Percentiles rank a stretch among this genome's conserved stretches.
Evolutionary conservation across 2,797 vertebrate species (phyloP).

Genomic region (Myotis myotis): DNA sequence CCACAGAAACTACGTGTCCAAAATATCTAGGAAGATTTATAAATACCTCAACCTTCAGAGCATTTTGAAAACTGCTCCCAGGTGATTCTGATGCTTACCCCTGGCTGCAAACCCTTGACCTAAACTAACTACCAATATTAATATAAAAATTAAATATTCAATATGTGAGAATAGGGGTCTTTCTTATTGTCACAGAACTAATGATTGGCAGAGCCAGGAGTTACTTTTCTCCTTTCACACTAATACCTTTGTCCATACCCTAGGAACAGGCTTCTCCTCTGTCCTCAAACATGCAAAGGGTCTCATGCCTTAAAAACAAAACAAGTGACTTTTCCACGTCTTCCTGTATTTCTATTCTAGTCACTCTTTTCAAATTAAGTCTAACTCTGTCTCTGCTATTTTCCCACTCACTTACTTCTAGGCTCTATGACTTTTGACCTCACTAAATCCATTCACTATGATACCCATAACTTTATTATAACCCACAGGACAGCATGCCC

Average conservation of each 20-base stretch:
- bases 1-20: background rate
- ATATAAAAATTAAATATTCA: slow-evolving; percentile 5
- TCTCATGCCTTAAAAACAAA: background rate
- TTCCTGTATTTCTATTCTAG: background rate
- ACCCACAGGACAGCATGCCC: background rate
- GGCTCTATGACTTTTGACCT: background rate
- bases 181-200: background rate
- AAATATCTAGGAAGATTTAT: background rate
- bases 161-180: background rate
- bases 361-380: background rate
- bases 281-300: background rate
- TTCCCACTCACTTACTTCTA: background rate
- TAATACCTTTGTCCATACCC: background rate
- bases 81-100: background rate
- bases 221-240: background rate
- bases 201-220: background rate
- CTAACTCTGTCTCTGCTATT: background rate
- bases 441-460: background rate
- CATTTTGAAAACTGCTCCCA: background rate
- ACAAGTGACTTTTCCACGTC: background rate
- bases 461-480: background rate
- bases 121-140: slow-evolving; percentile 25
- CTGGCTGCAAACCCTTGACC: background rate
- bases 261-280: background rate
- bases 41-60: background rate